phyloP scores from a whole-genome alignment of 2,888 invertebrate species.

The Scotopteryx bipunctaria region DNA sequence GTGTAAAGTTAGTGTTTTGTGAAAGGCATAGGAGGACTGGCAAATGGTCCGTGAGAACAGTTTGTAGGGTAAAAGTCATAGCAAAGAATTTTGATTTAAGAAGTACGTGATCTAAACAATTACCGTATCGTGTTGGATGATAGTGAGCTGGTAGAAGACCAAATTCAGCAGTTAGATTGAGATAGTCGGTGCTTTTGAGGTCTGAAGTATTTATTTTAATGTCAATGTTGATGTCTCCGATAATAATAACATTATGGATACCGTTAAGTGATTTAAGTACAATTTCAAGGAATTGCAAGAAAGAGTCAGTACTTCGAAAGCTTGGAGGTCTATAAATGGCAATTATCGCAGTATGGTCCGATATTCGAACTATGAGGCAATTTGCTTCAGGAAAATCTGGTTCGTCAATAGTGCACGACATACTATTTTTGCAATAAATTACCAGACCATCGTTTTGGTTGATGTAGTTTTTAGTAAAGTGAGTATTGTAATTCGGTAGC shows the following conservation, averaged over 20 bases:
- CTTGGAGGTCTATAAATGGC: constrained; percentile 5
- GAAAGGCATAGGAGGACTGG: not conserved
- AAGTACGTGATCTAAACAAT: not conserved
- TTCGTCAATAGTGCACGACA: not conserved
- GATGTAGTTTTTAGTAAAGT: not conserved
- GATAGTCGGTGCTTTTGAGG: not conserved
- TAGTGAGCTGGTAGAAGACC: not conserved
- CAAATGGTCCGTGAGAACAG: not conserved
- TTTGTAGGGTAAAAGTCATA: not conserved
- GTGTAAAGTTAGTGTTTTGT: no score
- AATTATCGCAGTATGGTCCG: not conserved
- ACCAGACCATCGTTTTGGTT: constrained; percentile 6
- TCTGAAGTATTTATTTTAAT: not conserved
- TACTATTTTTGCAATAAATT: not conserved
- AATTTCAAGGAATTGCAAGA: not conserved
- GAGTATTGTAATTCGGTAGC: not conserved
- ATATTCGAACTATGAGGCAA: not conserved
- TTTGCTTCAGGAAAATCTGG: not conserved
- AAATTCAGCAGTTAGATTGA: constrained; percentile 1
- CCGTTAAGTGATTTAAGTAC: not conserved
- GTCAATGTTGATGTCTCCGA: not conserved
- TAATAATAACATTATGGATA: not conserved
- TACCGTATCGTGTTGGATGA: not conserved
- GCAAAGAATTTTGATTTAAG: not conserved
- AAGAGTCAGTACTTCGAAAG: not conserved